phyloP scores from a whole-genome alignment of 2,797 vertebrate genomes.

The Merluccius polli region DNA sequence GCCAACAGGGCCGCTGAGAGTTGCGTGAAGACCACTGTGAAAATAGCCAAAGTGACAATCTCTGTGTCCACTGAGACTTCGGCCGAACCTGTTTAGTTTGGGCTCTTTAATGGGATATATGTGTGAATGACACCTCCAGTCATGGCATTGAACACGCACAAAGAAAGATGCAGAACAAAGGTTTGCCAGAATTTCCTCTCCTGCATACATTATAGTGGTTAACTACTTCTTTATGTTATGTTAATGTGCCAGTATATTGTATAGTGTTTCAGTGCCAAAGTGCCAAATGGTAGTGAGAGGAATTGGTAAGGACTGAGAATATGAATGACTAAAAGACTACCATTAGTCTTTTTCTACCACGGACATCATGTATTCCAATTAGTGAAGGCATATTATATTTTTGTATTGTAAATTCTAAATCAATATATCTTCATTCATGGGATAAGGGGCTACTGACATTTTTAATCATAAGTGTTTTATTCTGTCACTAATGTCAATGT shows the following conservation, averaged over 20 bases:
- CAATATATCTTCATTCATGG: slow-evolving; percentile 76
- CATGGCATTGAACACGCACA: slow-evolving; percentile 32
- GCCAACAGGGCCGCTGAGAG: slow-evolving; percentile 93
- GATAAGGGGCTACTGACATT: slow-evolving; percentile 82
- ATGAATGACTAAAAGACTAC: slow-evolving; percentile 50
- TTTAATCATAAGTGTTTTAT: slow-evolving; percentile 68
- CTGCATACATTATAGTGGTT: slow-evolving; percentile 49
- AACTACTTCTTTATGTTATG: slow-evolving; percentile 45
- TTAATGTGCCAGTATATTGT: slow-evolving; percentile 52
- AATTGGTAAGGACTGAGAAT: slow-evolving; percentile 47
- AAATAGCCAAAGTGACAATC: slow-evolving; percentile 99
- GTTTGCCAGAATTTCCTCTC: slow-evolving; percentile 29
- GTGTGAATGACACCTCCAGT: slow-evolving; percentile 53
- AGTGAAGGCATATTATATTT: slow-evolving; percentile 78
- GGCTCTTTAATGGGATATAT: slow-evolving; percentile 10
- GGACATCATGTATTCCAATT: slow-evolving; percentile 59
- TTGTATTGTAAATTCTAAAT: slow-evolving; percentile 79
- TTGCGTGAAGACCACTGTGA: slow-evolving; percentile 99
- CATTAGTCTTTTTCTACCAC: slow-evolving; percentile 58
- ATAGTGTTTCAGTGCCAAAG: slow-evolving; percentile 65
- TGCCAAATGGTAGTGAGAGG: slow-evolving; percentile 71
- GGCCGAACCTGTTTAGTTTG: slow-evolving; percentile 85
- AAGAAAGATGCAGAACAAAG: slow-evolving; percentile 32
- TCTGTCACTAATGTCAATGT: slow-evolving; percentile 67
- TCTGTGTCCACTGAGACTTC: slow-evolving; percentile 99